These are phyloP conservation scores for Falco columbarius DNA, from an alignment of 2,797 vertebrate genomes.

Conservation along the genomic window DNA sequence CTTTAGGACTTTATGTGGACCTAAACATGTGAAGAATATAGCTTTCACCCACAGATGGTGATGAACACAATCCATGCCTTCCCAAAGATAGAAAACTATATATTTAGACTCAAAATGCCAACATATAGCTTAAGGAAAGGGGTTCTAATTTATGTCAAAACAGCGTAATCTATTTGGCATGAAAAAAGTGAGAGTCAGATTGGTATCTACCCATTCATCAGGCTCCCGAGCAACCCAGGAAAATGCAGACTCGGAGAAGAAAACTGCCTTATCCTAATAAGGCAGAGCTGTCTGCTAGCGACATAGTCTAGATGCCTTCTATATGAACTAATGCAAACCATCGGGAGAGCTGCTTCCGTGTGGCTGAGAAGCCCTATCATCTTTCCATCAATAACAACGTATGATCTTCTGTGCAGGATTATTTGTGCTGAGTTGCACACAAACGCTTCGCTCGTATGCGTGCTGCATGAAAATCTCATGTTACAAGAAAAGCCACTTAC, in stretches of 20 bases:
- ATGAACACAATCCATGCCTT: background rate
- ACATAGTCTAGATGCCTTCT: constrained; percentile 60
- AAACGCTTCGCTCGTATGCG: background rate
- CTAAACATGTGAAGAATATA: background rate
- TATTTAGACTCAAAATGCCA: background rate
- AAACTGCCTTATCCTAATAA: constrained; percentile 50
- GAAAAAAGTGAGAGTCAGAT: constrained; percentile 16
- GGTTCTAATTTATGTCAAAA: background rate
- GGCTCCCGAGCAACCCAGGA: background rate
- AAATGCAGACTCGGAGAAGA: background rate
- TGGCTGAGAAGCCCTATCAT: background rate
- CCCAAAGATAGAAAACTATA: background rate
- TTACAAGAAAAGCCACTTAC: constrained; percentile 52
- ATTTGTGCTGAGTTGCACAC: background rate
- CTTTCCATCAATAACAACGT: constrained; percentile 1
- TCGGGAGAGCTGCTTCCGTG: background rate
- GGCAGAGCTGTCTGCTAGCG: constrained; percentile 39
- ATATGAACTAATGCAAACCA: constrained; percentile 43
- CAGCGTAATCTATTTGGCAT: background rate
- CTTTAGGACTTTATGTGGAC: background rate
- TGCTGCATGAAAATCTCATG: background rate
- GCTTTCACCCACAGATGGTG: constrained; percentile 29
- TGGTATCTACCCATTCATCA: background rate
- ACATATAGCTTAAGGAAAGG: background rate
- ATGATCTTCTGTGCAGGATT: background rate